Evolutionary conservation across 1,140 invertebrate genomes (phyloP).

Genomic region (Heterodera carotae): DNA sequence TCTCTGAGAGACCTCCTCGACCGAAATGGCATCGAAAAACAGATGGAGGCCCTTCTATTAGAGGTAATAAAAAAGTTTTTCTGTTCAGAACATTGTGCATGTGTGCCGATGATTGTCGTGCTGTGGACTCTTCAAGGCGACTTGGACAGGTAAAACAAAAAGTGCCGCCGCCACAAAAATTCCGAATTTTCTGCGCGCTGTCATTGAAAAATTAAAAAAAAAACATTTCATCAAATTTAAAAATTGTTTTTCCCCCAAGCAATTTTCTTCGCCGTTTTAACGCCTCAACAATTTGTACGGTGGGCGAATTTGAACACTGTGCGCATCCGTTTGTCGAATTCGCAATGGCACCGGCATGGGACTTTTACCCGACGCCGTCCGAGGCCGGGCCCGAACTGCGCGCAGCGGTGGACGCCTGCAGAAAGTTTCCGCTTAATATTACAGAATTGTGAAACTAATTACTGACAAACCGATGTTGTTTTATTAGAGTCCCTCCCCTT

Average conservation of each 20-base stretch:
- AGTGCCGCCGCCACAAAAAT: neutral
- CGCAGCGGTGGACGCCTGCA: slow-evolving; percentile 29
- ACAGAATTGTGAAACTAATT: too few species aligned
- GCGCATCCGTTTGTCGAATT: slow-evolving; percentile 40
- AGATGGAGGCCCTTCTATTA: too few species aligned
- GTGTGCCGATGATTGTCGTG: slow-evolving; percentile 45
- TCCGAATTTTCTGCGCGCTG: too few species aligned
- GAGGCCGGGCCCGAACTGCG: slow-evolving; percentile 5
- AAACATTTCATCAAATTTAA: too few species aligned
- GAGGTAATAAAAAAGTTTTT: too few species aligned
- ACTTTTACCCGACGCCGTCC: slow-evolving; percentile 9
- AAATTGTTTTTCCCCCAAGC: slow-evolving; percentile 7
- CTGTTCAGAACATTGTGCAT: slow-evolving; percentile 32
- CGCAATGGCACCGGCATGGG: slow-evolving; percentile 32
- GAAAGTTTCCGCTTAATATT: too few species aligned
- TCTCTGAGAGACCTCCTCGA: too few species aligned
- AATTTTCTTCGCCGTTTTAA: slow-evolving; percentile 44
- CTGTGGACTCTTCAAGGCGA: slow-evolving; percentile 49
- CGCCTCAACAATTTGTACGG: slow-evolving; percentile 49
- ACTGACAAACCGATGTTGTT: too few species aligned
- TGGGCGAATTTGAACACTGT: slow-evolving; percentile 39
- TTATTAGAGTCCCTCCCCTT: too few species aligned
- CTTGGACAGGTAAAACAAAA: slow-evolving; percentile 25
- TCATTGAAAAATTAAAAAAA: too few species aligned
- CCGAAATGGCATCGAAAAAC: too few species aligned